These are phyloP conservation scores for Lamproptera curius DNA, from an alignment of 2,888 invertebrate genomes.

Conservation along the genomic window DNA sequence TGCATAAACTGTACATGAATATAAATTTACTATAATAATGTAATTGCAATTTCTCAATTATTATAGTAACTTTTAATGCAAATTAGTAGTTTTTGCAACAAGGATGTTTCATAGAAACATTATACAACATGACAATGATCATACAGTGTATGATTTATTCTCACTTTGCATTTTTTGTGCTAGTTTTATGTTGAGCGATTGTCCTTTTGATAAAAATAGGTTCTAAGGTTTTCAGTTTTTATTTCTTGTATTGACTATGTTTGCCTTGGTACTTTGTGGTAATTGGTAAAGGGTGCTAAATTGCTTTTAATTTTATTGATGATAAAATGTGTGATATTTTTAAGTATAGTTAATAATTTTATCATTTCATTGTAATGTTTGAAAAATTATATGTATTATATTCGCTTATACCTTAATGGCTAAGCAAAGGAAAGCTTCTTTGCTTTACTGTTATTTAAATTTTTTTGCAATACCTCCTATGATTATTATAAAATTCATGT, in stretches of 20 bases:
- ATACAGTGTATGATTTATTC: constrained; percentile 3
- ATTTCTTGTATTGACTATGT: constrained; percentile 11
- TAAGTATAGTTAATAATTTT: constrained; percentile 10
- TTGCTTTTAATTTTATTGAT: constrained; percentile 20
- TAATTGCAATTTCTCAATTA: too few relatives aligned
- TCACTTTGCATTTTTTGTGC: constrained; percentile 11
- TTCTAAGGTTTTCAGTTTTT: constrained; percentile 5
- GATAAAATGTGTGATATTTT: constrained; percentile 25
- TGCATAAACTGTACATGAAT: too few relatives aligned
- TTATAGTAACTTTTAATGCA: too few relatives aligned
- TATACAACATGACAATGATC: background rate
- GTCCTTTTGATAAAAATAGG: constrained; percentile 1
- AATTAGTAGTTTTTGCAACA: too few relatives aligned
- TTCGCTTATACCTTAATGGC: background rate
- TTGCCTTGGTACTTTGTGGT: constrained; percentile 9
- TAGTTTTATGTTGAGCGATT: constrained; percentile 1
- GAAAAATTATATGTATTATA: background rate
- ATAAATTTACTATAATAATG: too few relatives aligned
- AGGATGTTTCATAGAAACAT: too few relatives aligned
- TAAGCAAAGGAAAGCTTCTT: too few relatives aligned
- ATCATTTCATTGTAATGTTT: background rate
- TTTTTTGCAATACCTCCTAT: too few relatives aligned
- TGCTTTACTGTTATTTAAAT: too few relatives aligned
- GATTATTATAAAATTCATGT: too few relatives aligned
- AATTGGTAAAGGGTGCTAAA: constrained; percentile 27